Conservation (phyloP, 2,113 vertebrate species). For the Suricata suricatta region DNA sequence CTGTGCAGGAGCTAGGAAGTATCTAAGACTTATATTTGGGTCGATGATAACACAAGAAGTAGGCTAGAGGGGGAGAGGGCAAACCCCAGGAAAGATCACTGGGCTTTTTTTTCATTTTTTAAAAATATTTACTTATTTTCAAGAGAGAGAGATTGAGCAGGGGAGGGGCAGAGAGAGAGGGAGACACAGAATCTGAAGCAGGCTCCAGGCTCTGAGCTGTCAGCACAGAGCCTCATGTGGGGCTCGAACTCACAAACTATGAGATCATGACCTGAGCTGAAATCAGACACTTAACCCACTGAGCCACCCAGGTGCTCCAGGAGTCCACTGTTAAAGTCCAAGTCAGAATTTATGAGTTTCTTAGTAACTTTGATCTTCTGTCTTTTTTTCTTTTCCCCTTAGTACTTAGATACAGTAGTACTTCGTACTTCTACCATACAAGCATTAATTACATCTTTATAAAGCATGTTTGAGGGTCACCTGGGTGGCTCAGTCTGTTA, state of each 20-base stretch:
- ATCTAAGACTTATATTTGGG: not conserved
- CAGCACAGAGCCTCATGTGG: too few species aligned
- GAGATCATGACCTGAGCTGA: too few species aligned
- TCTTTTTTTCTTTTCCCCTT: not conserved
- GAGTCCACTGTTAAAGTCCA: accelerated
- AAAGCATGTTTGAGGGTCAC: not conserved
- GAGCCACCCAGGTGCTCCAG: too few species aligned
- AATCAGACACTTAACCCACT: too few species aligned
- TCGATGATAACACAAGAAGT: not conserved
- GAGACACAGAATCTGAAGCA: too few species aligned
- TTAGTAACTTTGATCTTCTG: accelerated
- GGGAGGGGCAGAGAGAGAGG: too few species aligned
- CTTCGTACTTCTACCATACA: not conserved
- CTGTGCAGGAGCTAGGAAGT: accelerated
- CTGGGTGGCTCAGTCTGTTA: too few species aligned
- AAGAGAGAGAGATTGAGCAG: too few species aligned
- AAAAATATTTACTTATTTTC: too few species aligned
- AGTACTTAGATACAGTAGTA: not conserved
- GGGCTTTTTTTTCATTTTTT: too few species aligned
- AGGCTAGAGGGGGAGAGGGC: not conserved
- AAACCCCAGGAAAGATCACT: not conserved
- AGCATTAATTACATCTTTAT: not conserved
- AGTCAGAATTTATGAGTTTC: not conserved
- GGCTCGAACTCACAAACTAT: too few species aligned
- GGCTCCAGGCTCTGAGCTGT: too few species aligned